Base-by-base conservation (phyloP, 2,888 invertebrate genomes). In the Aporophyla nigra region DNA sequence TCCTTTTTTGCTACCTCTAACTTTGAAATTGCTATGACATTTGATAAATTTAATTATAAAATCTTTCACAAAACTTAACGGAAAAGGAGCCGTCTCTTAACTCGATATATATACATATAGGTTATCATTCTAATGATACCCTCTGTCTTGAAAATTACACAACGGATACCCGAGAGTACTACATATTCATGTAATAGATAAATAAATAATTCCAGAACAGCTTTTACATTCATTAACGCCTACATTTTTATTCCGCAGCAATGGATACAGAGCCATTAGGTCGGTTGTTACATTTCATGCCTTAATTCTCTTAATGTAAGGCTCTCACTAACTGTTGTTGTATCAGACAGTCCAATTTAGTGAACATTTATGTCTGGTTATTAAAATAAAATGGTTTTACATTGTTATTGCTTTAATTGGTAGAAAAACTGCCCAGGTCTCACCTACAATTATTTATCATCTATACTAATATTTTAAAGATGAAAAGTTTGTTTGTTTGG, bases 241-340 rank as follows among this genome's bases (percentile, higher is more conserved):
- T n/a, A 63, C 43, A 24, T 63, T 78, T 56, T 51, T 56, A 51
- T 24, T 46, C 19, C 19, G 71, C 51, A 43, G 56, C 62, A 53
- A 56, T 71, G 71, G 56, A 51, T 21, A 5, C 27, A 10, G 21
- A 24, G 51, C 43, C 56, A 56, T 71, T 77, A 71, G 5, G 27
- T 24, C n/a, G 33, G 79, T 33, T 53, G 56, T 54, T 51, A 70
- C 62, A 49, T 77, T 54, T 62, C 40, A 27, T 16, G 51, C 46
- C 33, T 63, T 71, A 56, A 71, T 58, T 71, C n/a, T 33, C 33
- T 43, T 71, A 78, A 71, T 71, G 71, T 46, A 58, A n/a, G 16
- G 27, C 51, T 16, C 19, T 53, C 27, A 9, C 24, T 58, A 19
- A 77, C 69, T 21, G 33, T 14, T 69, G 21, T 51, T 63, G 27